Percentiles rank a stretch among this genome's conserved stretches.
Evolutionary conservation across 2,113 vertebrate genomes (phyloP).

Genomic region (Pteruthius melanotis): DNA sequence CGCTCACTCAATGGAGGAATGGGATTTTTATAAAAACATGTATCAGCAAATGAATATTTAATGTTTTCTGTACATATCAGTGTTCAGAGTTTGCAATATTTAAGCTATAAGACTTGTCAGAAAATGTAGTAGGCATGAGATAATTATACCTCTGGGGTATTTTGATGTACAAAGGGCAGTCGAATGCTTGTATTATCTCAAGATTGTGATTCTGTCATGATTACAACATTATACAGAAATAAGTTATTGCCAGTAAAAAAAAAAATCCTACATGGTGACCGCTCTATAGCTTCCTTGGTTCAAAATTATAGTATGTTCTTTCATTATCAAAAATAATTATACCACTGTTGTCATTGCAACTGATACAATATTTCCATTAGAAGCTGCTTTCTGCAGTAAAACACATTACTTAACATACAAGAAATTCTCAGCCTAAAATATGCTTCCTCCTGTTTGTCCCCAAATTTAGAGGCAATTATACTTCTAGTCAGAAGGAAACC

Average conservation of each 20-base stretch:
- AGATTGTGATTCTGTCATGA: not conserved
- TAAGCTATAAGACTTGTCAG: conserved; percentile 36
- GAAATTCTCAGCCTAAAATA: not conserved
- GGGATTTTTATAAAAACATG: not conserved
- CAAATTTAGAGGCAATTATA: not conserved
- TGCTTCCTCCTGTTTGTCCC: not conserved
- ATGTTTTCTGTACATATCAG: conserved; percentile 13
- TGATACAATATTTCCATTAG: not conserved
- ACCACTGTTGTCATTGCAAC: not conserved
- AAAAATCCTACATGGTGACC: not conserved
- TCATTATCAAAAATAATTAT: not conserved
- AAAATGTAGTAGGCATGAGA: conserved; percentile 5
- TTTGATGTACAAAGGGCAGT: not conserved
- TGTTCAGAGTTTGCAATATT: conserved; percentile 23
- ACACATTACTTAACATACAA: not conserved
- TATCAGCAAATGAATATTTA: conserved; percentile 64
- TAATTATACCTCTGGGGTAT: conserved; percentile 39
- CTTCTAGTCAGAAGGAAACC: not conserved
- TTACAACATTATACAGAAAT: not conserved
- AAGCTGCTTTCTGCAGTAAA: not conserved
- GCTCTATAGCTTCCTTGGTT: not conserved
- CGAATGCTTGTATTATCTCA: not conserved
- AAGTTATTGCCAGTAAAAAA: not conserved
- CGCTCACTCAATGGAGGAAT: not conserved
- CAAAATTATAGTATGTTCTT: not conserved